phyloP scores from a whole-genome alignment of 2,888 invertebrate genomes.

The Lapara coniferarum region DNA sequence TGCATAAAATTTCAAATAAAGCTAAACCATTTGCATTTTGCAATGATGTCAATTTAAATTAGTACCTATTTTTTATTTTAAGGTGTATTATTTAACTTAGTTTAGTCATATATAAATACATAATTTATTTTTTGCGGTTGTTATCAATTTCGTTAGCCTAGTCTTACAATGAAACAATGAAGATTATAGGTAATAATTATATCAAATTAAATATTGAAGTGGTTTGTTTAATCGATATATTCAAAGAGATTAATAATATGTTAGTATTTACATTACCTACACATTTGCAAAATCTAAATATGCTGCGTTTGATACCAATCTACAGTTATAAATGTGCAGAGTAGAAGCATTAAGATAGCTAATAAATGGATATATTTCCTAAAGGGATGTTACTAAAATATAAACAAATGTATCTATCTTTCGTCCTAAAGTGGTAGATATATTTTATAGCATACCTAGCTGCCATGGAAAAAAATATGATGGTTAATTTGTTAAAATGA shows the following conservation, averaged over 20 bases:
- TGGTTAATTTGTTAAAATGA: too few species aligned
- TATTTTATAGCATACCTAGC: too few species aligned
- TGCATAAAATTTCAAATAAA: not conserved
- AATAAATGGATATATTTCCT: too few species aligned
- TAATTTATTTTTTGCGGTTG: conserved; percentile 47
- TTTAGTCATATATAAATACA: conserved; percentile 36
- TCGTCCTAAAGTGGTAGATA: too few species aligned
- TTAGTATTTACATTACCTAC: not conserved
- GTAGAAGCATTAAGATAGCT: too few species aligned
- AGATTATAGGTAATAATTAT: conserved; percentile 41
- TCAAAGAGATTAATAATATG: conserved; percentile 8
- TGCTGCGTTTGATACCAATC: too few species aligned
- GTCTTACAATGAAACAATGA: conserved; percentile 47
- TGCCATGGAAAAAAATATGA: too few species aligned
- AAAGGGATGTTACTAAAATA: too few species aligned
- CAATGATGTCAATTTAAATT: not conserved
- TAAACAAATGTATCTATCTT: too few species aligned
- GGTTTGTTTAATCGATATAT: conserved; percentile 25
- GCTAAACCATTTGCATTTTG: conserved; percentile 15
- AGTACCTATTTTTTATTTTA: conserved; percentile 37
- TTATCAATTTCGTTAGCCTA: conserved; percentile 53
- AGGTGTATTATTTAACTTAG: conserved; percentile 39
- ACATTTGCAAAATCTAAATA: too few species aligned
- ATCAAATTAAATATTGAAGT: conserved; percentile 38
- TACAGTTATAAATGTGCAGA: too few species aligned